Base-by-base conservation (phyloP, 2,888 invertebrate genomes). In the Busseola fusca region DNA sequence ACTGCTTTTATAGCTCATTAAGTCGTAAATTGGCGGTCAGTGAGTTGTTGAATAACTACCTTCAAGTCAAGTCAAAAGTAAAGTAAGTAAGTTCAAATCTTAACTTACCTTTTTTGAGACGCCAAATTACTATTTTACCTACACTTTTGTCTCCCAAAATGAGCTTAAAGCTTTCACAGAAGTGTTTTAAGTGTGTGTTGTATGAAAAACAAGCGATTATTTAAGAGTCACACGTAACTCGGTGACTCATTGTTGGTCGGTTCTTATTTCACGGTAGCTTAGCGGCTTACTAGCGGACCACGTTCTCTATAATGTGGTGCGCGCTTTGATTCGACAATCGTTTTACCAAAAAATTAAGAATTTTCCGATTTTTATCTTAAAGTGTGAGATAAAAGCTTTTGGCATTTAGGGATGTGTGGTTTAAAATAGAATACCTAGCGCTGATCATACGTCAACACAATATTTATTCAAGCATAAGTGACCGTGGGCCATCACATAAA, bases 251-350 rank as follows among this genome's bases (percentile, higher is more conserved):
- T 90, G 90, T 91, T 86, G 85, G 87, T 85, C 86, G 87, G 87
- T 87, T 88, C 91, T 93, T 93, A 93, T 94, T 95, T 94, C 94
- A 94, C 91, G 93, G 91, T 89, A 88, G 90, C 91, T 94, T 93
- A 93, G 87, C 87, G 86, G 80, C 78, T 83, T 76, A 82, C 83
- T 82, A 81, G 78, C 80, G 69, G 74, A 74, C 64, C 64, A 14
- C 78, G 75, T 82, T 77, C 87, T 83, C 81, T 84, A 40, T 54
- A 70, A 76, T 78, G 72, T 58, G 75, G 86, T 86, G 85, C 86
- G 69, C 75, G 69, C 64, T 80, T 81, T 73, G 56, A 59, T 71
- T 45, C 14, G 5, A 37, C 10, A 48, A 6, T 30, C 1, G 40
- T n/a, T 60, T 27, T 60, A 52, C 6, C 1, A n/a, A n/a, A 63